Percentiles rank a stretch among this genome's conserved stretches.
These are phyloP conservation scores for Eudasyphora cyanicolor DNA, from an alignment of 2,888 invertebrate species.

Conservation along the genomic window DNA sequence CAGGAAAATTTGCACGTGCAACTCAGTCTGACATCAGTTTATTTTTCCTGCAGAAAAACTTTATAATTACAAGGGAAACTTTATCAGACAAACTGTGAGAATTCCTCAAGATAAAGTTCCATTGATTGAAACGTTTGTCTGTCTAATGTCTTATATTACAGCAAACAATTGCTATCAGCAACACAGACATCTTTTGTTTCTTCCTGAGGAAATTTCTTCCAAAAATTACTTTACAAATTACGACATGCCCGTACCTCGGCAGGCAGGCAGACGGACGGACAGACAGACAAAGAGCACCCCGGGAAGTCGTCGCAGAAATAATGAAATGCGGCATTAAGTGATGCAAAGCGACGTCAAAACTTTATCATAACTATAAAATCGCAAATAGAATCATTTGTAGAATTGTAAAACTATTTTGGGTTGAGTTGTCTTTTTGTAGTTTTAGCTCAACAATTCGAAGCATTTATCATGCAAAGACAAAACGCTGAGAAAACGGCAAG, in stretches of 20 bases:
- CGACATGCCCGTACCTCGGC: background rate
- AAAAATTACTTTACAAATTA: background rate
- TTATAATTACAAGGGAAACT: too few species aligned
- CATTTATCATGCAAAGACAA: slow-evolving; percentile 15
- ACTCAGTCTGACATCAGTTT: too few species aligned
- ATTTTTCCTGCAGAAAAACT: too few species aligned
- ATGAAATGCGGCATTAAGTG: background rate
- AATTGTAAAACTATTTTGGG: slow-evolving; percentile 13
- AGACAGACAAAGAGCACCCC: background rate
- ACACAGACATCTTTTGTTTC: background rate
- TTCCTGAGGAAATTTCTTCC: background rate
- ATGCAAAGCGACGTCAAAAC: slow-evolving; percentile 16
- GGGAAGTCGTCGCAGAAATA: background rate
- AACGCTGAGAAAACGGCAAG: slow-evolving; percentile 1
- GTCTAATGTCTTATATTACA: background rate
- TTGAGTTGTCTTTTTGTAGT: background rate
- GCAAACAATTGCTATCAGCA: background rate
- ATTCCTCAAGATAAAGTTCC: background rate
- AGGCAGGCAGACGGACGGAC: background rate
- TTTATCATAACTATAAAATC: slow-evolving; percentile 50
- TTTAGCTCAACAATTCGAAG: background rate
- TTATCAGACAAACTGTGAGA: too few species aligned
- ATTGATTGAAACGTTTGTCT: background rate
- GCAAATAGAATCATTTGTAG: slow-evolving; percentile 55
- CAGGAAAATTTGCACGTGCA: too few species aligned